A percentile compares a stretch with the other conserved stretches of the same genome.
phyloP scores from a whole-genome alignment of 1,140 invertebrate genomes.

The Bombus breviceps region DNA sequence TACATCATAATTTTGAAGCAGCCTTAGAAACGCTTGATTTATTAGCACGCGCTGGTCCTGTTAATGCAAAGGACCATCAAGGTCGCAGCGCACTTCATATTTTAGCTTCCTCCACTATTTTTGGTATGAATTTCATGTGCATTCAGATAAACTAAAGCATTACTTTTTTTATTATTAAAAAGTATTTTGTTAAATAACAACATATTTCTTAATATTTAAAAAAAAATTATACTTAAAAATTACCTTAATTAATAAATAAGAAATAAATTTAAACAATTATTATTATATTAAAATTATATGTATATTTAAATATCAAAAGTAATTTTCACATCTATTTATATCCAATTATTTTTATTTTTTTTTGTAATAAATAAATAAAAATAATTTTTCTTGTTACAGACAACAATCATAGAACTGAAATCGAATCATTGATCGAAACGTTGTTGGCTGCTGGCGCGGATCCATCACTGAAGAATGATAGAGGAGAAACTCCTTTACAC shows the following conservation, averaged over 20 bases:
- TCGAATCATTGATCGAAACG: constrained; percentile 75
- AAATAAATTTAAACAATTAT: neutral
- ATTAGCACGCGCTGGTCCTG: constrained; percentile 74
- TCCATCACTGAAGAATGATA: constrained; percentile 77
- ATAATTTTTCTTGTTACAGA: constrained; percentile 56
- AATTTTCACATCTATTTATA: neutral
- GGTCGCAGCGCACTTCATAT: constrained; percentile 77
- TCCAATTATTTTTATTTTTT: neutral
- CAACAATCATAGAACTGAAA: constrained; percentile 69
- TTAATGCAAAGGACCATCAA: constrained; percentile 78
- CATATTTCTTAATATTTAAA: neutral
- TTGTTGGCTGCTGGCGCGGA: constrained; percentile 82
- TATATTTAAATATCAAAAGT: neutral
- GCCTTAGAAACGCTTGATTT: constrained; percentile 73
- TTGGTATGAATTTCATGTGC: constrained; percentile 63
- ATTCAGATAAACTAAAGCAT: too few species aligned
- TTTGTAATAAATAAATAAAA: neutral
- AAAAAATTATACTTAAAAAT: neutral
- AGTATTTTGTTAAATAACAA: neutral
- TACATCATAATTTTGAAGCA: constrained; percentile 71
- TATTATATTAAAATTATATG: neutral
- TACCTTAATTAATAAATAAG: neutral
- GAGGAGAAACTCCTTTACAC: constrained; percentile 81
- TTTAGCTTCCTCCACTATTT: constrained; percentile 75
- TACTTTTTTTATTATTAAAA: constrained; percentile 2